phyloP scores from a whole-genome alignment of 2,113 vertebrate genomes.

The Campylorhamphus procurvoides region DNA sequence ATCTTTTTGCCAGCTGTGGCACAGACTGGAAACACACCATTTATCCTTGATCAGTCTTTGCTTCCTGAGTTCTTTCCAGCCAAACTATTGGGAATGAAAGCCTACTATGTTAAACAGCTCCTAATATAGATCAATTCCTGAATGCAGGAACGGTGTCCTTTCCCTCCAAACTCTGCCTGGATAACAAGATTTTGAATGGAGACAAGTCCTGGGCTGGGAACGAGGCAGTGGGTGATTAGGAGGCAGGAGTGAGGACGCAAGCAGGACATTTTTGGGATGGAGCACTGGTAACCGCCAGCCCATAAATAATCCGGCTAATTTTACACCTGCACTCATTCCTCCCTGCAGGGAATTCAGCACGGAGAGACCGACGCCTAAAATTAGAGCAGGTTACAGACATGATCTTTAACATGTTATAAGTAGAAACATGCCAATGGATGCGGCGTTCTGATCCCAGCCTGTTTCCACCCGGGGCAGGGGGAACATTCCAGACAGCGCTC shows the following conservation, averaged over 20 bases:
- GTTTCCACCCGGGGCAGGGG: not conserved
- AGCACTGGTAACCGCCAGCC: not conserved
- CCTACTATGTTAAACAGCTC: not conserved
- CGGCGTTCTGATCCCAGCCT: not conserved
- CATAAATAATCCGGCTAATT: slow-evolving; percentile 57
- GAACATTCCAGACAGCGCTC: not conserved
- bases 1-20: not conserved
- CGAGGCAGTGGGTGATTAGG: accelerated
- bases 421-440: not conserved
- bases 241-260: accelerated
- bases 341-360: not conserved
- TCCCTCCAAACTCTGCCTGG: not conserved
- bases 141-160: not conserved
- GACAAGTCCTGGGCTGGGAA: not conserved
- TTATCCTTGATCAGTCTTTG: not conserved
- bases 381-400: slow-evolving; percentile 38
- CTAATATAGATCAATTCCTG: not conserved
- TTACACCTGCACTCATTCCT: slow-evolving; percentile 40
- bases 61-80: not conserved
- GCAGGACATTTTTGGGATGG: not conserved
- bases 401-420: not conserved
- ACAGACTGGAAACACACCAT: not conserved
- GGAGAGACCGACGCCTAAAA: not conserved
- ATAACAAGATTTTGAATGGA: not conserved
- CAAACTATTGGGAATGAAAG: not conserved